Evolutionary conservation across 2,888 invertebrate genomes (phyloP).

Genomic region (Epirrhoe tristata): DNA sequence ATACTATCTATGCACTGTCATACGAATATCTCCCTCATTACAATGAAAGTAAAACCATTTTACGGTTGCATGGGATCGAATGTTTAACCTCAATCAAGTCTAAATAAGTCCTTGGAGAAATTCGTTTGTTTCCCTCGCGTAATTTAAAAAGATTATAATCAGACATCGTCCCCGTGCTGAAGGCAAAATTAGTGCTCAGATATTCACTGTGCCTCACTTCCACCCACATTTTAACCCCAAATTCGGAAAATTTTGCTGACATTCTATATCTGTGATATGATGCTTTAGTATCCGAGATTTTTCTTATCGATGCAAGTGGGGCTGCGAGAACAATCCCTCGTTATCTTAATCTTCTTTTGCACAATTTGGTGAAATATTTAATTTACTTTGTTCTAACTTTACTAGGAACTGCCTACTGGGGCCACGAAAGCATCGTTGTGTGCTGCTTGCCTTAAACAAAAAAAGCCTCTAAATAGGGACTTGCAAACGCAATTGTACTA

Average conservation of each 20-base stretch:
- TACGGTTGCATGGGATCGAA: slow-evolving; percentile 27
- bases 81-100: slow-evolving; percentile 43
- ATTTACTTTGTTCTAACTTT: slow-evolving; percentile 47
- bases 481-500: background rate
- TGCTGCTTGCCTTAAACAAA: slow-evolving; percentile 1
- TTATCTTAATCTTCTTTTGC: slow-evolving; percentile 49
- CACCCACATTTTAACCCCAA: slow-evolving; percentile 6
- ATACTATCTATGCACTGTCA: slow-evolving; percentile 15
- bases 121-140: slow-evolving; percentile 47
- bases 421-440: slow-evolving; percentile 7
- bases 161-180: slow-evolving; percentile 41
- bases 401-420: slow-evolving; percentile 19
- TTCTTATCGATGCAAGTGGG: slow-evolving; percentile 8
- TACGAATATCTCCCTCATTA: slow-evolving; percentile 22
- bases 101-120: slow-evolving; percentile 44
- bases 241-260: background rate
- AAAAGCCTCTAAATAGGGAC: slow-evolving; percentile 2
- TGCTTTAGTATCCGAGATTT: background rate
- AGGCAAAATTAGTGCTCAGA: slow-evolving; percentile 48
- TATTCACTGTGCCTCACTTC: slow-evolving; percentile 40
- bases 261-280: background rate
- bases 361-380: slow-evolving; percentile 49
- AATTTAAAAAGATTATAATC: slow-evolving; percentile 53
- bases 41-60: slow-evolving; percentile 18
- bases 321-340: slow-evolving; percentile 44